Conservation (phyloP, 2,113 vertebrate genomes). For the Litocranius walleri region DNA sequence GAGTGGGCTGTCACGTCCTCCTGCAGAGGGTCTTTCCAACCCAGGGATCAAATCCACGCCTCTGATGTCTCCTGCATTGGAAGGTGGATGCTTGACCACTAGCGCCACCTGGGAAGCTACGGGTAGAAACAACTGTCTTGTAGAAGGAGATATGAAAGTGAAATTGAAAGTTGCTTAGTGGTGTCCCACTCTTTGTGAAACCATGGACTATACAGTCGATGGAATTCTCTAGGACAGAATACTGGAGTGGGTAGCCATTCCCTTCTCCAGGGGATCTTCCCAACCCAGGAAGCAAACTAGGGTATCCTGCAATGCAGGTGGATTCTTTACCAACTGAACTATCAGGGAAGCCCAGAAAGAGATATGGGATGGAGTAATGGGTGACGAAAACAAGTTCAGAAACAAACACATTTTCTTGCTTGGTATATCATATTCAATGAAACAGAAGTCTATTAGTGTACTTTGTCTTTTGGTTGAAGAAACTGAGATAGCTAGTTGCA, state of each 20-base stretch:
- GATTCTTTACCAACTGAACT: background rate
- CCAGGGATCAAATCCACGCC: background rate
- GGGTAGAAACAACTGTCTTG: background rate
- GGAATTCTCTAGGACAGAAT: background rate
- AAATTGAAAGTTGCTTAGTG: background rate
- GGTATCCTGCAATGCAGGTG: background rate
- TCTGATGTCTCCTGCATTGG: background rate
- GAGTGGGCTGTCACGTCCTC: background rate
- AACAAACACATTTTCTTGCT: background rate
- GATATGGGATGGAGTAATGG: background rate
- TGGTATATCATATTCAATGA: background rate
- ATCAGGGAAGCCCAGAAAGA: background rate
- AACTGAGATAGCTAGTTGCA: background rate
- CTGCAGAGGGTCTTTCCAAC: background rate
- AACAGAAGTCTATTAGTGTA: background rate
- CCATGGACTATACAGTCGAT: background rate
- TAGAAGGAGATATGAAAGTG: background rate
- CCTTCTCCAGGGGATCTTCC: background rate
- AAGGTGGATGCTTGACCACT: background rate
- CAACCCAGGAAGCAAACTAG: background rate
- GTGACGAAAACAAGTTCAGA: background rate
- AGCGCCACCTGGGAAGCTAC: background rate
- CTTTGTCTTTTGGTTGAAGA: background rate
- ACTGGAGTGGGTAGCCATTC: background rate
- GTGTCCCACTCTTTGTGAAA: background rate